These are phyloP conservation scores for Piscicola geometra DNA, from an alignment of 2,888 invertebrate species.

Conservation along the genomic window DNA sequence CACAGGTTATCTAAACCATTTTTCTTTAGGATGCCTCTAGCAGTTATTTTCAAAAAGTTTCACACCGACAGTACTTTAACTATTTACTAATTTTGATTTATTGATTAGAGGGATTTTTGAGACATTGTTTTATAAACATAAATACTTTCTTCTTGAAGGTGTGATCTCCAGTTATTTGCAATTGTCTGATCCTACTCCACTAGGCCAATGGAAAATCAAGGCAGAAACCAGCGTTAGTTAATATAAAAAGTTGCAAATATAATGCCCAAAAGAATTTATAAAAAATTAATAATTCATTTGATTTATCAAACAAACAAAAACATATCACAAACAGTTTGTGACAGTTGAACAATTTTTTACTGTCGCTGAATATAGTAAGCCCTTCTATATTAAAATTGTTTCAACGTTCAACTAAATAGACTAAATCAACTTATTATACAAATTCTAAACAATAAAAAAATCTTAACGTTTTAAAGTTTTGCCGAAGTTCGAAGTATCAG, in stretches of 20 bases:
- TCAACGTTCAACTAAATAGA: too few relatives aligned
- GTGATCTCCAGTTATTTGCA: neutral
- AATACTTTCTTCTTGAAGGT: neutral
- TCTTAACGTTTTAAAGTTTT: slow-evolving; percentile 9
- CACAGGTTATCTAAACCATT: too few relatives aligned
- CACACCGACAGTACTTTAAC: too few relatives aligned
- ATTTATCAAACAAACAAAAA: too few relatives aligned
- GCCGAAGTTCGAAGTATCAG: slow-evolving; percentile 29
- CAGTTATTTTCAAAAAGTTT: too few relatives aligned
- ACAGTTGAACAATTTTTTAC: neutral
- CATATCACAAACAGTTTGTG: neutral
- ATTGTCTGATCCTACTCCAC: neutral
- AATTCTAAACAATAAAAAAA: too few relatives aligned
- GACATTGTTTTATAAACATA: neutral
- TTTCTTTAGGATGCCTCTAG: too few relatives aligned
- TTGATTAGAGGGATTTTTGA: neutral
- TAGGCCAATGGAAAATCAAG: neutral
- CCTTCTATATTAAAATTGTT: neutral
- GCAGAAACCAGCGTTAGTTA: neutral
- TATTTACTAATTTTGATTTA: neutral
- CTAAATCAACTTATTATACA: too few relatives aligned
- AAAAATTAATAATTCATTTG: too few relatives aligned
- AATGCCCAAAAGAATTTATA: too few relatives aligned
- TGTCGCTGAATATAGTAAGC: neutral
- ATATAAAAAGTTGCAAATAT: too few relatives aligned